A percentile compares a stretch with the other conserved stretches of the same genome.
These are phyloP conservation scores for Tinea pellionella DNA, from an alignment of 2,888 invertebrate species.

Conservation along the genomic window DNA sequence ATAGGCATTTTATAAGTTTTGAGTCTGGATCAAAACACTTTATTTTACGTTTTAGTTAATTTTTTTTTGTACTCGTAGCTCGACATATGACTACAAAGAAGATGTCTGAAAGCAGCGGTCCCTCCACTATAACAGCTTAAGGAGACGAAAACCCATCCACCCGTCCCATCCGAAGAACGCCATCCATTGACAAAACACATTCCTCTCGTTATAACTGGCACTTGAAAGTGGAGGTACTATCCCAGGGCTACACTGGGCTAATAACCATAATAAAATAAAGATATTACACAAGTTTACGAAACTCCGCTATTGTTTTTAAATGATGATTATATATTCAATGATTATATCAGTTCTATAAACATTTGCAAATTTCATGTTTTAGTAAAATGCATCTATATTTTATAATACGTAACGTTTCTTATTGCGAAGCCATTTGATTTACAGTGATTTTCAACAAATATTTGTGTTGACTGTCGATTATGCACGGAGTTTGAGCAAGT, in stretches of 20 bases:
- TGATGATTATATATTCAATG: not conserved
- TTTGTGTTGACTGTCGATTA: not conserved
- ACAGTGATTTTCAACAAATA: not conserved
- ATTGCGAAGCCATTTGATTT: not conserved
- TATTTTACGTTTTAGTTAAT: no score
- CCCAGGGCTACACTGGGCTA: no score
- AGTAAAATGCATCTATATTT: not conserved
- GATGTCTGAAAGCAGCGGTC: no score
- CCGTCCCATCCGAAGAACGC: no score
- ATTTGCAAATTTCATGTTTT: not conserved
- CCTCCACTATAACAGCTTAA: no score
- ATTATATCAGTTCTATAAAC: not conserved
- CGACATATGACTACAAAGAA: no score
- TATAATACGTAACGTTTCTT: not conserved
- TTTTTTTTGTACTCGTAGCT: no score
- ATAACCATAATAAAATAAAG: not conserved
- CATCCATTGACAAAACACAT: no score
- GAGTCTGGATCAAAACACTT: not conserved
- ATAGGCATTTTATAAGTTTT: not conserved
- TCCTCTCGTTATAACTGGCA: no score
- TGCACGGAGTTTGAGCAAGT: conserved; percentile 4
- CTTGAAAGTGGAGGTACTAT: no score
- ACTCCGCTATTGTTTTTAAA: not conserved
- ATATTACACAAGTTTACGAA: not conserved
- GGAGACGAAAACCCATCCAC: no score